A percentile compares a stretch with the other conserved stretches of the same genome.
These are phyloP conservation scores for Ceratina australensis DNA, from an alignment of 1,140 invertebrate species.

Conservation along the genomic window DNA sequence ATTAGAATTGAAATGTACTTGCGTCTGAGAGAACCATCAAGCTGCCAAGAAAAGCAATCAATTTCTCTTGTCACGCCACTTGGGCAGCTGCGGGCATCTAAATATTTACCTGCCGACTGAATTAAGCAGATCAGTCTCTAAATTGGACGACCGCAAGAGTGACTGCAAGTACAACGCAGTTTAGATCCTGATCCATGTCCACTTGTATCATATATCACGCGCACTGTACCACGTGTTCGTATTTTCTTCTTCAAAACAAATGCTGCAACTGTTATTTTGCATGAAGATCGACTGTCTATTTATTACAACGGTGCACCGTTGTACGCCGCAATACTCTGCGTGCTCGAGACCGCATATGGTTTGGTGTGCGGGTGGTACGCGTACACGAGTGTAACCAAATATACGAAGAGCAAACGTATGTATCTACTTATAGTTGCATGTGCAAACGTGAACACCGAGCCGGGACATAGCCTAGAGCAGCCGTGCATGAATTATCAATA, in stretches of 20 bases:
- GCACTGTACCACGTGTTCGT: too few species aligned
- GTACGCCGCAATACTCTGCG: too few species aligned
- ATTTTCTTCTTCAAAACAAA: too few species aligned
- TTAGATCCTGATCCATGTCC: too few species aligned
- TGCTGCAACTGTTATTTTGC: too few species aligned
- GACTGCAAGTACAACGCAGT: background rate
- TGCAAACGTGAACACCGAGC: background rate
- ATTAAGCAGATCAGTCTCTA: background rate
- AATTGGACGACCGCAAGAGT: background rate
- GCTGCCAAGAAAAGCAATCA: conserved; percentile 4
- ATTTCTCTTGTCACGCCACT: background rate
- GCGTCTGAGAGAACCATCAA: background rate
- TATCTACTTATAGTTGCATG: conserved; percentile 20
- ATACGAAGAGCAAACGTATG: conserved; percentile 9
- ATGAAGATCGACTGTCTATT: too few species aligned
- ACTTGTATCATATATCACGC: too few species aligned
- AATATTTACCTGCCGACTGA: background rate
- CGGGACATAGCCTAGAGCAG: background rate
- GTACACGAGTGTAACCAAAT: conserved; percentile 1
- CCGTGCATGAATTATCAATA: background rate
- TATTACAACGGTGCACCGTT: too few species aligned
- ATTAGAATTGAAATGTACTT: too few species aligned
- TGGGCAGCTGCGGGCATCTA: background rate
- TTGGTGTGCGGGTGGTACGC: too few species aligned
- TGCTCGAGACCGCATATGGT: too few species aligned